Evolutionary conservation across 2,797 vertebrate species (phyloP), one percentile per base, ranked within the genome.

Genomic region (Chaetophractus vellerosus): DNA sequence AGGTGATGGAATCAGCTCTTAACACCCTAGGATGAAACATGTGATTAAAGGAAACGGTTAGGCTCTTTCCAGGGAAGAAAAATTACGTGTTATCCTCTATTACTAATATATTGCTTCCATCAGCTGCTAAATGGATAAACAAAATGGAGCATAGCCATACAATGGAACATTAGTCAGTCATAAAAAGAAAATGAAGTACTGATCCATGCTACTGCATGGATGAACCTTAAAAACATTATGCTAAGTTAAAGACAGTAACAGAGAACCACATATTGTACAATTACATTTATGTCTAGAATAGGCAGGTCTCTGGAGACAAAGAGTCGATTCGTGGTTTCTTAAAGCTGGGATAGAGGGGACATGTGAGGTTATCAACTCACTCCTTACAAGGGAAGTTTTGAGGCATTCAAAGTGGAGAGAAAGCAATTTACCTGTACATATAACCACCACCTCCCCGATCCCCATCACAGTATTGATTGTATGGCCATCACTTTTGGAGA

Each of bases 351-450:
- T 55, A 87, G 41, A 5, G 2, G 50, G 21, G 66, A 36, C 1
- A 36, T 8, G 11, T 83, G n/a, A 57, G 26, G 1, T 33, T 75
- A 36, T 55, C n/a, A 86, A 69, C 18, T 57, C 8, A 28, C 19
- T 91, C 33, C 66, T 38, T 45, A 5, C 14, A 11, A 16, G n/a
- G 36, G 28, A 89, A 84, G 7, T 81, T 86, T 24, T 82, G 55
- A 94, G 36, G 1, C 9, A 79, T 63, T 55, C 28, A 55, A 76
- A 90, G 21, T 61, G 31, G 19, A 81, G 55, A 28, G 24, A 85
- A 93, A 38, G 81, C 10, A 71, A 71, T 93, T 63, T 45, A 48
- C 38, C n/a, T 9, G 63, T 63, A 84, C 93, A 66, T 83, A 45
- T 90, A 74, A 6, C 61, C 5, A 6, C 61, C 5, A 45, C 28